Conservation (phyloP, 2,113 vertebrate species). For the Oncorhynchus gorbuscha region DNA sequence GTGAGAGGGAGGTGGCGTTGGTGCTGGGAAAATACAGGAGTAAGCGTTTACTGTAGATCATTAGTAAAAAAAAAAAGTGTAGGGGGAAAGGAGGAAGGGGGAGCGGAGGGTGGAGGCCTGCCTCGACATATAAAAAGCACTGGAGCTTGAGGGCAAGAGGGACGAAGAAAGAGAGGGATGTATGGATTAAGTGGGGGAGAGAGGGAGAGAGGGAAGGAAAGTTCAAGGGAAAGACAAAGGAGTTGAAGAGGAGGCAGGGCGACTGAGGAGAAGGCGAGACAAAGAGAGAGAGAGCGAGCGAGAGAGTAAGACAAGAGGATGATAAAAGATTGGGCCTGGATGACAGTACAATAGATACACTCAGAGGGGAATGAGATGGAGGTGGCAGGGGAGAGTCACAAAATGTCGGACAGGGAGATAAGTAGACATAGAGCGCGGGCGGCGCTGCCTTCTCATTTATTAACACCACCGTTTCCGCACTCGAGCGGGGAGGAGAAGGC, state of each 20-base stretch:
- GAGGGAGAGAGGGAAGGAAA: background rate
- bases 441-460: slow-evolving; percentile 5
- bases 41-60: slow-evolving; percentile 62
- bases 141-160: background rate
- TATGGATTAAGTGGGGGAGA: background rate
- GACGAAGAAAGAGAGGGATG: slow-evolving; percentile 3
- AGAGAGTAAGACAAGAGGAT: too few species aligned
- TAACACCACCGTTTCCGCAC: background rate
- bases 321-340: background rate
- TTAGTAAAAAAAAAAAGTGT: slow-evolving; percentile 56
- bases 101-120: too few species aligned
- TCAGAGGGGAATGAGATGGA: background rate
- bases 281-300: too few species aligned
- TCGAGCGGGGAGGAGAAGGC: background rate
- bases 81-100: background rate
- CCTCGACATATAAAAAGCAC: background rate
- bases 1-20: slow-evolving; percentile 10
- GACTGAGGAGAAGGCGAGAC: background rate
- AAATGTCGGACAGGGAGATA: slow-evolving; percentile 5
- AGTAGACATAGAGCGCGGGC: background rate
- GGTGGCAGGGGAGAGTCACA: background rate
- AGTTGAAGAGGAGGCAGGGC: too few species aligned
- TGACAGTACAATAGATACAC: background rate
- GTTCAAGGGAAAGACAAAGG: slow-evolving; percentile 8
- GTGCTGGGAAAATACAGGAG: slow-evolving; percentile 49